A percentile compares a stretch with the other conserved stretches of the same genome.
Evolutionary conservation across 2,888 invertebrate species (phyloP).

Genomic region (Heliconius hortense): DNA sequence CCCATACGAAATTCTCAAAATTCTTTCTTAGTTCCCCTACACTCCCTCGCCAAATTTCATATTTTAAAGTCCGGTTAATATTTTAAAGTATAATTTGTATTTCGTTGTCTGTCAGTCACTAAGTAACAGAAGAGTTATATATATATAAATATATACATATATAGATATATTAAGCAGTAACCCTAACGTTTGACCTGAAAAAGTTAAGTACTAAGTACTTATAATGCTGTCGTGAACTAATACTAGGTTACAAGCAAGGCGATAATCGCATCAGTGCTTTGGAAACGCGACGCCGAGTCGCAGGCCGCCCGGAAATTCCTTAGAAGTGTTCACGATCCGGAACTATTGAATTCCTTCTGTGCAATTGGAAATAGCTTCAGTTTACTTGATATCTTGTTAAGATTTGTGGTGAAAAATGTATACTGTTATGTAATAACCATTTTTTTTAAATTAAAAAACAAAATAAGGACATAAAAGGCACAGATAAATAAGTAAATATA

Average conservation of each 20-base stretch:
- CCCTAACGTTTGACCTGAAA: slow-evolving; percentile 5
- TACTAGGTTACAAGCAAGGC: slow-evolving; percentile 8
- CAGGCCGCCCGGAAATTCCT: slow-evolving; percentile 11
- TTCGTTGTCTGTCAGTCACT: too few relatives aligned
- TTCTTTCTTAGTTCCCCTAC: too few relatives aligned
- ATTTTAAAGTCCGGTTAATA: too few relatives aligned
- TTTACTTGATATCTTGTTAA: slow-evolving; percentile 2
- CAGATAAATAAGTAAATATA: too few relatives aligned
- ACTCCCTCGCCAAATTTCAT: too few relatives aligned
- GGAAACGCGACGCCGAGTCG: slow-evolving; percentile 4
- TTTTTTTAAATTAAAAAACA: too few relatives aligned
- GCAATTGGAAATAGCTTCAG: slow-evolving; percentile 13
- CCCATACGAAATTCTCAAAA: too few relatives aligned
- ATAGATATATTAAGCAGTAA: neutral
- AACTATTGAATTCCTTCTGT: slow-evolving; percentile 19
- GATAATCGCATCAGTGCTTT: slow-evolving; percentile 23
- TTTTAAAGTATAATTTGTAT: too few relatives aligned
- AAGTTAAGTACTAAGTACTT: neutral
- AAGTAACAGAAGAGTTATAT: too few relatives aligned
- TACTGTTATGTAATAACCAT: too few relatives aligned
- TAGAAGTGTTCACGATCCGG: slow-evolving; percentile 22
- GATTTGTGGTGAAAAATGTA: neutral
- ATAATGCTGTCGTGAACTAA: neutral
- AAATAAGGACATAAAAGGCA: too few relatives aligned
- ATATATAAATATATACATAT: neutral